These are phyloP conservation scores for Heterocephalus glaber DNA, from an alignment of 2,113 vertebrate species.

Conservation along the genomic window DNA sequence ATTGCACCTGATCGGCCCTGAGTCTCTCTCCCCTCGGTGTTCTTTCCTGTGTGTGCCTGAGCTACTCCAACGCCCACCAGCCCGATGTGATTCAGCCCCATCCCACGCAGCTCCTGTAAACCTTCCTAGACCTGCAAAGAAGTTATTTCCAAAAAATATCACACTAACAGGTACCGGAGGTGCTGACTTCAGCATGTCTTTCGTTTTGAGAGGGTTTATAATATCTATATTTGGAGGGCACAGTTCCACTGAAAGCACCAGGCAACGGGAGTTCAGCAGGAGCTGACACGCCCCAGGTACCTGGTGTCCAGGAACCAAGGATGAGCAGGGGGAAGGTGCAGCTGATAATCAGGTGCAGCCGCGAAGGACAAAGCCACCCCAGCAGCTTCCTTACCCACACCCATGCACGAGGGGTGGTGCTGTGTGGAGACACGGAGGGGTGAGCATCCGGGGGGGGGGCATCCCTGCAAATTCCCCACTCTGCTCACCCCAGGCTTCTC, in stretches of 20 bases:
- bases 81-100: too few relatives aligned
- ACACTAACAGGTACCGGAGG: not conserved
- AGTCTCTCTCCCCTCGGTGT: not conserved
- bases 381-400: too few relatives aligned
- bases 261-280: too few relatives aligned
- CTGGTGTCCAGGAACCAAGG: too few relatives aligned
- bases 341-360: too few relatives aligned
- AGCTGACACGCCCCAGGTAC: too few relatives aligned
- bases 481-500: not conserved
- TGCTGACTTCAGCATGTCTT: not conserved
- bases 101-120: not conserved
- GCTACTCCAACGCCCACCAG: not conserved
- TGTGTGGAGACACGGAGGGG: not conserved
- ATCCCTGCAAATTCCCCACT: not conserved
- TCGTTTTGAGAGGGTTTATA: too few relatives aligned
- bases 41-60: not conserved
- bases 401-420: too few relatives aligned
- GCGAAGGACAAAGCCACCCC: too few relatives aligned
- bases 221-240: too few relatives aligned
- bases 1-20: not conserved
- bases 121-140: not conserved
- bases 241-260: too few relatives aligned
- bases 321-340: too few relatives aligned
- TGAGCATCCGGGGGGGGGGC: fast-evolving
- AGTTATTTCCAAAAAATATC: not conserved